A percentile compares a stretch with the other conserved stretches of the same genome.
phyloP scores from a whole-genome alignment of 2,113 vertebrate species.

The Falcunculus frontatus region DNA sequence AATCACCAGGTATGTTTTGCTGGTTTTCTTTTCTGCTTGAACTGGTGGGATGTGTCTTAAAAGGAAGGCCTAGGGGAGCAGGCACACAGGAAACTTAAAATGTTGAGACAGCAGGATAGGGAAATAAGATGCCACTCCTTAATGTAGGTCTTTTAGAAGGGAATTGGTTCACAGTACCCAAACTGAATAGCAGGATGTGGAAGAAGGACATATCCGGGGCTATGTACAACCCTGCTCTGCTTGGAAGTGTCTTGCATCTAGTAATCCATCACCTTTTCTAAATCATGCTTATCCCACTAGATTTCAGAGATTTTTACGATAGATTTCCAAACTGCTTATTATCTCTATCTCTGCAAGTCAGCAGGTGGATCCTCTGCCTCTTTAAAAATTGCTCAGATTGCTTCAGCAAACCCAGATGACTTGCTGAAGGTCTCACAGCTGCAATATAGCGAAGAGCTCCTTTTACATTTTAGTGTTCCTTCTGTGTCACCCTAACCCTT shows the following conservation, averaged over 20 bases:
- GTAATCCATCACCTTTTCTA: background rate
- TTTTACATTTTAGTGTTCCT: background rate
- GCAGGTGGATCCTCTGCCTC: background rate
- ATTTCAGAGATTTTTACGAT: background rate
- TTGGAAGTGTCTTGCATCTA: background rate
- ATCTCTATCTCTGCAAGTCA: background rate
- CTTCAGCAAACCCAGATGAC: background rate
- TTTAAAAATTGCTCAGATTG: background rate
- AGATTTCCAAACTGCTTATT: background rate
- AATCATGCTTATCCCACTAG: background rate
- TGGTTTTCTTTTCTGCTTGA: background rate
- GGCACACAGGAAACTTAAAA: background rate
- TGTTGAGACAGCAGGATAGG: background rate
- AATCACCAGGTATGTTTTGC: constrained; percentile 84
- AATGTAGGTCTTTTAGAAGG: background rate
- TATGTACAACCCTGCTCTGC: background rate
- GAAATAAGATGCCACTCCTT: background rate
- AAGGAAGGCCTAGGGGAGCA: background rate
- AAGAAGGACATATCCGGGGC: background rate
- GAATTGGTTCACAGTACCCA: background rate
- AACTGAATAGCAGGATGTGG: background rate
- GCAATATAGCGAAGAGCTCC: background rate
- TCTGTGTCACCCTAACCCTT: background rate
- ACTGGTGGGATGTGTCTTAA: background rate
- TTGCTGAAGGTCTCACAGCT: background rate